Evolutionary conservation across 1,140 invertebrate genomes (phyloP), one percentile per base, ranked within the genome.

Genomic region (Aphelinus atriplicis): DNA sequence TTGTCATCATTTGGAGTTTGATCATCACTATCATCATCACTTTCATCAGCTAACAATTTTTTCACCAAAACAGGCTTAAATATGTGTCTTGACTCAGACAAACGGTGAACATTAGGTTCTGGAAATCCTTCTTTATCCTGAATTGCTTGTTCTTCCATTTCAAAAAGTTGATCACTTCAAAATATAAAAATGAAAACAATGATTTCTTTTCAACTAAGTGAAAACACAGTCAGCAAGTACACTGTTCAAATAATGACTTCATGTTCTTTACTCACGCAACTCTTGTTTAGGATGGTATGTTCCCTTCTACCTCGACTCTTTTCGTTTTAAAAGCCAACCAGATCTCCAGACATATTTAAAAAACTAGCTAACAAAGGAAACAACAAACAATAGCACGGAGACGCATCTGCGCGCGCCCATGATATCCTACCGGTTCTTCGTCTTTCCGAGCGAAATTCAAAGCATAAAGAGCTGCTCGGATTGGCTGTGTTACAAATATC

Each of bases 31-130:
- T 79, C 78, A 68, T 80, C 78, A 47, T 76, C 73, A 55, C 77
- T 75, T 2, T 70, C 63, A 45, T 81, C 78, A 50, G 84, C 83
- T n/a, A 83, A 47, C 3, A 84, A 73, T 0, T 76, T 80, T 56
- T 83, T 84, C 3, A 86, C 77, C 5, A 81, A 74, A 4, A 84
- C 73, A 9, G 84, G 84, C 62, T 84, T 79, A 63, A 80, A 79
- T 62, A 81, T 84, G 61, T 81, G 78, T 10, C 79, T 77, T n/a
- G 74, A 73, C 45, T 71, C 62, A n/a, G 72, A 80, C 5, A 78
- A 73, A n/a, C 64, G 61, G 4, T 75, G 64, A 5, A 69, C 43
- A 57, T 50, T 71, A 57, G 50, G 74, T 53, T 78, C 75, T 42
- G 56, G n/a, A 1, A 80, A 60, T 46, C 68, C 77, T 3, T 72